phyloP scores from a whole-genome alignment of 2,113 vertebrate genomes.

The Nycticryphes semicollaris region DNA sequence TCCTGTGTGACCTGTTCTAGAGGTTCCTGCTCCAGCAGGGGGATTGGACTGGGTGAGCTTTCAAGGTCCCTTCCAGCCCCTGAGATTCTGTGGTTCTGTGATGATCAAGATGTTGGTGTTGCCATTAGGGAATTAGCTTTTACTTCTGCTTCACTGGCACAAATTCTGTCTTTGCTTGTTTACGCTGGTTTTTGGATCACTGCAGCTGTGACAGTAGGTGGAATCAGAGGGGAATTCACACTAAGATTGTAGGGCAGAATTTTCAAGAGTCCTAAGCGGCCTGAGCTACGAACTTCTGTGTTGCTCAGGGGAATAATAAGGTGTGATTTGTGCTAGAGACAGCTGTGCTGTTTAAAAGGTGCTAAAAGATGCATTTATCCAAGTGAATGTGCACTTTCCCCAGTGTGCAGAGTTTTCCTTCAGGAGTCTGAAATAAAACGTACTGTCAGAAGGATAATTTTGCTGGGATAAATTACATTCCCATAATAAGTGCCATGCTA shows the following conservation, averaged over 20 bases:
- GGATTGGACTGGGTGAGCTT: too few species aligned
- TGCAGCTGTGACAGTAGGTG: neutral
- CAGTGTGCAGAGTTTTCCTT: neutral
- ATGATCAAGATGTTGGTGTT: neutral
- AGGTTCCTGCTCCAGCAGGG: too few species aligned
- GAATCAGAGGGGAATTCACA: neutral
- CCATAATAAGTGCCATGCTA: neutral
- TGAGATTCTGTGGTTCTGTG: too few species aligned
- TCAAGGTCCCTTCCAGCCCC: too few species aligned
- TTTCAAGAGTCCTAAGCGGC: neutral
- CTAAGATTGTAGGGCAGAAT: neutral
- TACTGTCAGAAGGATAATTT: neutral
- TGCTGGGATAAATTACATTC: neutral
- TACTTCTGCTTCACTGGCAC: neutral
- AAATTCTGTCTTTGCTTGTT: neutral
- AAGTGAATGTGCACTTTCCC: neutral
- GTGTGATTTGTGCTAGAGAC: neutral
- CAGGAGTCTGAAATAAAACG: neutral
- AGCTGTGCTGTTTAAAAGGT: constrained; percentile 2
- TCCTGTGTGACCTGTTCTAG: too few species aligned
- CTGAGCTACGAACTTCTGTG: neutral
- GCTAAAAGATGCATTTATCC: neutral
- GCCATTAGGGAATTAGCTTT: neutral
- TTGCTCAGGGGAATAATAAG: neutral
- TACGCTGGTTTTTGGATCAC: neutral